Conservation (phyloP, 2,797 vertebrate species). For the Amphiprion clarkii region DNA sequence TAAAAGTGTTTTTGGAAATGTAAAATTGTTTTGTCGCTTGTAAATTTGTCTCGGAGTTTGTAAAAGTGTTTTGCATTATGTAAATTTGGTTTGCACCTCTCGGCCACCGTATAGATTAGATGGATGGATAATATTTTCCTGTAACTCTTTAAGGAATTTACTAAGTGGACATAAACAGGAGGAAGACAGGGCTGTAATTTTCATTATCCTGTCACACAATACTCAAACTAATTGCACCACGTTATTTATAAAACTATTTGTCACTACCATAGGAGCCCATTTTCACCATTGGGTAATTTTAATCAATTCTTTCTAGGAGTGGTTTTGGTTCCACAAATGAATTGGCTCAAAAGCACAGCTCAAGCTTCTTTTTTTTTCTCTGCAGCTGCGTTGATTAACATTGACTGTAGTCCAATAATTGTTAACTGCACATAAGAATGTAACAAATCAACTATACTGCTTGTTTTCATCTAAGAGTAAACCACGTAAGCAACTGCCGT, state of each 20-base stretch:
- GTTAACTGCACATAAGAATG: conserved; percentile 16
- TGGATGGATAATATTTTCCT: conserved; percentile 1
- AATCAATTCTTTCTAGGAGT: conserved; percentile 45
- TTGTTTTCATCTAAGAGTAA: conserved; percentile 10
- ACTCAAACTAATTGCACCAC: conserved; percentile 13
- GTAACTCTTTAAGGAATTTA: conserved; percentile 3
- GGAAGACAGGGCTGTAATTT: not conserved
- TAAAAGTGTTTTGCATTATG: no score
- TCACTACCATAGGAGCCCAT: not conserved
- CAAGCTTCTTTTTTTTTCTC: conserved; percentile 3
- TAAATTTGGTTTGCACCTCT: no score
- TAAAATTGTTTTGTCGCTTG: no score
- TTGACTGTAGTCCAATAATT: conserved; percentile 31
- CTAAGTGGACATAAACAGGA: not conserved
- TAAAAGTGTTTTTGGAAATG: no score
- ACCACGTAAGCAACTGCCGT: not conserved
- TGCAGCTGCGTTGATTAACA: conserved; percentile 33
- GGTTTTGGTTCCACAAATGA: conserved; percentile 33
- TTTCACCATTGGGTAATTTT: conserved; percentile 32
- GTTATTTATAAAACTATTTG: conserved; percentile 23
- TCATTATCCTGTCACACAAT: conserved; percentile 33
- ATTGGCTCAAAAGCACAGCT: conserved; percentile 25
- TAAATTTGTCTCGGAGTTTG: no score
- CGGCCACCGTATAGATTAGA: no score
- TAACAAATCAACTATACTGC: conserved; percentile 12